Conservation (phyloP, 2,888 invertebrate genomes). For the Phytoseiulus persimilis region DNA sequence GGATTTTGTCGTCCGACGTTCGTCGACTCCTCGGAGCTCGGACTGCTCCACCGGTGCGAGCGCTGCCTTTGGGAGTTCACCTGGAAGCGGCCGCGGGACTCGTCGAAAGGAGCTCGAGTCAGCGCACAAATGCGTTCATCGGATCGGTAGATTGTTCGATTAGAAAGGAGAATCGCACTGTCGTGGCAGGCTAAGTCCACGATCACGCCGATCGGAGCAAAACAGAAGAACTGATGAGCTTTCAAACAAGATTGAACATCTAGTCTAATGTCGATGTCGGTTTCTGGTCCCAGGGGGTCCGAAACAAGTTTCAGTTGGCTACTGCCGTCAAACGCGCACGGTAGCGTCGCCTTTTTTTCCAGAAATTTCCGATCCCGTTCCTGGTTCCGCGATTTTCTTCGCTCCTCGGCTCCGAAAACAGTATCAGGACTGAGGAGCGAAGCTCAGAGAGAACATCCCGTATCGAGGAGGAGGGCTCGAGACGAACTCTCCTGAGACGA, state of each 20-base stretch:
- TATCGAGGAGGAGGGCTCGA: neutral
- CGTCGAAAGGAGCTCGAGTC: no score
- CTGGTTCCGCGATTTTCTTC: neutral
- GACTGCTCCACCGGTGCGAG: no score
- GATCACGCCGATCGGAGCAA: neutral
- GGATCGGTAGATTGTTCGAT: neutral
- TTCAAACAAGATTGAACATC: neutral
- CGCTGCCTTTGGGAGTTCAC: no score
- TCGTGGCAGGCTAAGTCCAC: neutral
- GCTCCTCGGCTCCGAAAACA: no score
- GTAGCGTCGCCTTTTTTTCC: neutral
- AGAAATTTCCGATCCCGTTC: neutral
- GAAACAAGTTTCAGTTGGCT: neutral
- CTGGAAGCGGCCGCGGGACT: no score
- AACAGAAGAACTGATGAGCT: neutral
- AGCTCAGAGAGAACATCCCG: no score
- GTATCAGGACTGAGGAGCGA: no score
- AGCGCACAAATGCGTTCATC: neutral
- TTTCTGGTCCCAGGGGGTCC: neutral
- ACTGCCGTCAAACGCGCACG: neutral
- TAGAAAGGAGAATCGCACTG: neutral
- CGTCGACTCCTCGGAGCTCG: no score
- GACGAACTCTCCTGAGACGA: neutral
- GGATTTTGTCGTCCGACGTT: no score
- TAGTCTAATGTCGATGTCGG: neutral